Base-by-base conservation (phyloP, 2,797 vertebrate genomes). In the Lutjanus argentimaculatus region DNA sequence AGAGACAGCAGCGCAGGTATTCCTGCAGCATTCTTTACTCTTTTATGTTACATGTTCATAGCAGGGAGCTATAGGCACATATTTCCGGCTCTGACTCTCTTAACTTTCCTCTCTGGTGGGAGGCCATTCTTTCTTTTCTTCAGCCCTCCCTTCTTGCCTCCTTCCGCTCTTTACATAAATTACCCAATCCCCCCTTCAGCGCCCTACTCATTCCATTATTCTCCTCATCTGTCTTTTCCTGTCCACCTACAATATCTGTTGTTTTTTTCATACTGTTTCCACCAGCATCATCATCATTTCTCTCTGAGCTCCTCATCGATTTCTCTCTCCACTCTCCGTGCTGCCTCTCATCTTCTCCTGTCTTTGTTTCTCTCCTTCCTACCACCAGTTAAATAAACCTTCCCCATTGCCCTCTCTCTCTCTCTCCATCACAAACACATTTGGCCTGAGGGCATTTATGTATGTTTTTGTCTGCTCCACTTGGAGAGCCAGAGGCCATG, bases 401-500 rank as follows among this genome's bases (percentile, higher is more conserved):
- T 69, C 62, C 61, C 46, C 51, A 22, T 25, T 72, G 57, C 75
- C 63, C 71, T 57, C 73, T 40, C 64, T 57, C 73, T 40, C 64
- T 67, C 62, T 65, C 77, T 76, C 69, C 68, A 67, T 75, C 83
- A 86, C 77, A 68, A 84, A 76, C 81, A 90, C n/a, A 87, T 85
- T 82, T 84, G 72, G 72, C 90, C 80, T 43, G 65, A 65, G 72
- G 91, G 66, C 76, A 81, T 87, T 83, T 75, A 63, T 86, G 78
- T 84, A 84, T 15, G 49, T 76, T 79, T 79, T 75, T 75, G 79
- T 65, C 58, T 82, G 82, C 84, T 85, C 67, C 58, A 82, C 82
- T 86, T 81, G 55, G 46, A 88, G 73, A 82, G 85, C 92, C 84
- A 86, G 87, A 80, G 90, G 89, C 88, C 79, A 81, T 65, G 79